Conservation (phyloP, 2,113 vertebrate genomes). For the Podiceps cristatus region DNA sequence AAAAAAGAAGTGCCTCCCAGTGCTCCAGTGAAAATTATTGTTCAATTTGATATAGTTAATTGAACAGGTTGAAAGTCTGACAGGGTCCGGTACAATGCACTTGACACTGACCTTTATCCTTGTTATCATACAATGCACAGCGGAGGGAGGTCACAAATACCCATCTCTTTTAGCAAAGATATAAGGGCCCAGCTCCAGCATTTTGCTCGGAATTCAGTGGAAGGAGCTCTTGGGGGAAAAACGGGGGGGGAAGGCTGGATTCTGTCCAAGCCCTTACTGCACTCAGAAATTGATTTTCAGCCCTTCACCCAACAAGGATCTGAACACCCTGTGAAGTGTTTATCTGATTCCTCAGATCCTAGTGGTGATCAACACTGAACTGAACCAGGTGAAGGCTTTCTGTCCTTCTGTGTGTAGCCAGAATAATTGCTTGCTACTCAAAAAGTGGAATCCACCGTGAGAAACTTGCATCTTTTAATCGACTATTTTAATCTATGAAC, state of each 20-base stretch:
- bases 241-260: neutral
- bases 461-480: neutral
- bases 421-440: neutral
- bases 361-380: neutral
- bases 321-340: neutral
- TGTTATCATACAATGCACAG: neutral
- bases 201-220: neutral
- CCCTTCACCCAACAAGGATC: neutral
- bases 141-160: neutral
- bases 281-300: neutral
- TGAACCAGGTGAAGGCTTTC: neutral
- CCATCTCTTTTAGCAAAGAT: neutral
- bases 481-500: neutral
- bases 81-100: neutral
- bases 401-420: neutral
- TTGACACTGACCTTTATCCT: neutral
- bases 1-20: neutral
- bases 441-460: neutral
- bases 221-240: neutral
- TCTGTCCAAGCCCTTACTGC: neutral
- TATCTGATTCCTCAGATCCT: neutral
- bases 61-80: neutral
- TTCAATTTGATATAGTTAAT: slow-evolving; percentile 24
- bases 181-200: neutral
- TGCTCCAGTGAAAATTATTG: neutral